Base-by-base conservation (phyloP, 2,797 vertebrate species). In the Calcarius lapponicus region DNA sequence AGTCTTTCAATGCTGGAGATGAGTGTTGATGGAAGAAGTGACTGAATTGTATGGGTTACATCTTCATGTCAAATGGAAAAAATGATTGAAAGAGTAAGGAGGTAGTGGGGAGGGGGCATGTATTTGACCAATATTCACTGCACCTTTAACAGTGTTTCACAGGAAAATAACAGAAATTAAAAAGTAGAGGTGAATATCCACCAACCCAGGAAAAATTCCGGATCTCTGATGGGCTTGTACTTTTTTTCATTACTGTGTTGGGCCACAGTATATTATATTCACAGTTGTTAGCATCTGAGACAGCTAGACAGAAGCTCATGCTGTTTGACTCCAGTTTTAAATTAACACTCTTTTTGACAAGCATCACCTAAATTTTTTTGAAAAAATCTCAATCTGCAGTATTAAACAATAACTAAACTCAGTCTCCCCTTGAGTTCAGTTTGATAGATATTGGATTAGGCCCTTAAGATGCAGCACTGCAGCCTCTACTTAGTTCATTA, bases 401-500 rank as follows among this genome's bases (percentile, higher is more conserved):
- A 48, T 47, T 72, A 88, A 74, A 51, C 26, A 78, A 70, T 69
- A 36, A 17, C 31, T 79, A 90, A 84, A 90, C 76, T 14, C 61
- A 36, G 31, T 34, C 53, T 8, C 13, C 1, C 22, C 32, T 74
- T 61, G 42, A 90, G 61, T 83, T 76, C 74, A 88, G 14, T 86
- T 88, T 88, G 62, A 73, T 65, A 79, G 54, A 17, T 88, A 86
- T 62, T 84, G 80, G 62, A 92, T 84, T 86, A 76, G 25, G 4
- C 24, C 62, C 20, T 90, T 86, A 69, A 80, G 84, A 79, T 79
- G 40, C 70, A 93, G 47, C 13, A 6, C 40, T 88, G 56, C 31
- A 90, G 26, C 26, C 36, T 92, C 86, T 73, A 14, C 56, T 93
- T 94, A 94, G 90, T 95, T 94, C 90, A 95, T 93, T 96, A 93